These are phyloP conservation scores for Hemithea aestivaria DNA, from an alignment of 2,888 invertebrate species.

Conservation along the genomic window DNA sequence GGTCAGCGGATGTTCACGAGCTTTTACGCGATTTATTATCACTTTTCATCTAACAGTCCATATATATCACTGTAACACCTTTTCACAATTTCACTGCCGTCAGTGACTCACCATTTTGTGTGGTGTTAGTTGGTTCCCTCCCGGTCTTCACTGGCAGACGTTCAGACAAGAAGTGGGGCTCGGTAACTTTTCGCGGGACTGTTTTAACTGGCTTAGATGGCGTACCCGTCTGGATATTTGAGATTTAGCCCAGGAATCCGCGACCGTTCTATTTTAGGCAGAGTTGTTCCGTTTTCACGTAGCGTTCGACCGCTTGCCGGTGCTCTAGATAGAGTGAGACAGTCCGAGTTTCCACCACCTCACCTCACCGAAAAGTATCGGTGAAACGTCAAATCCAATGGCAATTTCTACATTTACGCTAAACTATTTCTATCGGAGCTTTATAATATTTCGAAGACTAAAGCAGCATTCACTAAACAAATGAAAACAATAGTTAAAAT, in stretches of 20 bases:
- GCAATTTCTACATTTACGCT: constrained; percentile 73
- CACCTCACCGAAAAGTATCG: constrained; percentile 34
- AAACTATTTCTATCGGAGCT: constrained; percentile 74
- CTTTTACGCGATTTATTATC: constrained; percentile 45
- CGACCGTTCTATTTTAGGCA: constrained; percentile 75
- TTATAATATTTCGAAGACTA: constrained; percentile 47
- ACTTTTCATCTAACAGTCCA: constrained; percentile 61
- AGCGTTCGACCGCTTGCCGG: constrained; percentile 42
- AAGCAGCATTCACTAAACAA: constrained; percentile 38
- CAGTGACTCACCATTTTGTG: constrained; percentile 83
- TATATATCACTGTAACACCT: constrained; percentile 66
- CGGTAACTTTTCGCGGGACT: constrained; percentile 81
- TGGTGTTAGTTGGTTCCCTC: constrained; percentile 81
- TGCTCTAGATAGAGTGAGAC: constrained; percentile 54
- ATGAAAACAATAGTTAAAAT: constrained; percentile 18
- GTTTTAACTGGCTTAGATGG: constrained; percentile 88
- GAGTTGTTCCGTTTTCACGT: constrained; percentile 56
- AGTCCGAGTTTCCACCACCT: constrained; percentile 44
- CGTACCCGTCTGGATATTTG: constrained; percentile 82
- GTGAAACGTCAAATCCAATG: constrained; percentile 61
- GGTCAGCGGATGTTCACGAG: constrained; percentile 64
- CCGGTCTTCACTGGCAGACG: constrained; percentile 86
- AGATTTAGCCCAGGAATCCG: constrained; percentile 81
- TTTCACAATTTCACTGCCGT: constrained; percentile 70
- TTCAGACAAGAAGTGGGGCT: constrained; percentile 88